These are phyloP conservation scores for Nephrotoma guestfalica DNA, from an alignment of 2,888 invertebrate species.

Conservation along the genomic window DNA sequence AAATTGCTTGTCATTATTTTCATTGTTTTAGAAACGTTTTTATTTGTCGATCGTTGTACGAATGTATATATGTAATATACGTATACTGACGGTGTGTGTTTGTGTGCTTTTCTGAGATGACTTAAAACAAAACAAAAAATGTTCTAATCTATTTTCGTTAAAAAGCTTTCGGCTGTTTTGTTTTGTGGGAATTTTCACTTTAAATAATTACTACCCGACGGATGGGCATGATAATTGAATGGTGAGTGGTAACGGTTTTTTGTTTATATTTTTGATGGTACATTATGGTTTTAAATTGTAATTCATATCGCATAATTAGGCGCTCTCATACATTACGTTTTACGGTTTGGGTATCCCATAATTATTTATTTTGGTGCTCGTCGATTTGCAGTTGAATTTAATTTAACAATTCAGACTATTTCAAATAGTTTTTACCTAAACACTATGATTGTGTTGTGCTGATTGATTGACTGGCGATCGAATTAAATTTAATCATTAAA, in stretches of 20 bases:
- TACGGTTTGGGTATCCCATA: too few relatives aligned
- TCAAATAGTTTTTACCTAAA: too few relatives aligned
- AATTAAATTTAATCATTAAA: too few relatives aligned
- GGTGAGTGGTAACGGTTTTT: neutral
- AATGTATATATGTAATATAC: too few relatives aligned
- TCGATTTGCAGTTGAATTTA: too few relatives aligned
- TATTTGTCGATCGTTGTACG: neutral
- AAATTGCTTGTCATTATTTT: neutral
- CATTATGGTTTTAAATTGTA: too few relatives aligned
- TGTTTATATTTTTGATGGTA: neutral
- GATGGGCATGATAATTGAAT: neutral
- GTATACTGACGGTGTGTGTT: neutral
- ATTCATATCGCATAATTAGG: too few relatives aligned
- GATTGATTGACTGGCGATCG: too few relatives aligned
- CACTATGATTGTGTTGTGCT: too few relatives aligned
- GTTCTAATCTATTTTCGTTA: neutral
- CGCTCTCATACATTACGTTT: too few relatives aligned
- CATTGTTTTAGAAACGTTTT: neutral
- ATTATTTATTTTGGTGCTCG: too few relatives aligned
- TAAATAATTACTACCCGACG: neutral
- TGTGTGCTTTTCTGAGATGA: neutral
- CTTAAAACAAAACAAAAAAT: neutral
- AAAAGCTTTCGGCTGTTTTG: neutral
- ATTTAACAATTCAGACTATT: too few relatives aligned
- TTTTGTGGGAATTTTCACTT: neutral